phyloP scores from a whole-genome alignment of 1,140 invertebrate genomes.

The Drosophila nigrodunni region DNA sequence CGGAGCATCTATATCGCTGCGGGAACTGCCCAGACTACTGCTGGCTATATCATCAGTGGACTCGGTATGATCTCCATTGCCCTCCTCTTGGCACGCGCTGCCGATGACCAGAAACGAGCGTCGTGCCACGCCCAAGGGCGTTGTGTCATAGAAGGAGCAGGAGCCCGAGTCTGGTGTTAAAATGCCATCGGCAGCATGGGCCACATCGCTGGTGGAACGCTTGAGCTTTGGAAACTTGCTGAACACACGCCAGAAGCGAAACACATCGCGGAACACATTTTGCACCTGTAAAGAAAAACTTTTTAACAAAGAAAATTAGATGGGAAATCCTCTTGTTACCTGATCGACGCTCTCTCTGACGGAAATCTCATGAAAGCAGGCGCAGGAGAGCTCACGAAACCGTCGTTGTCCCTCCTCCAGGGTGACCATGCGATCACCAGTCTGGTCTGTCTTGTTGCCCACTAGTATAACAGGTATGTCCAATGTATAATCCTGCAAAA shows the following conservation, averaged over 20 bases:
- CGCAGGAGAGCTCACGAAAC: constrained; percentile 91
- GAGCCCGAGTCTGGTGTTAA: constrained; percentile 72
- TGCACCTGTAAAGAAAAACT: constrained; percentile 85
- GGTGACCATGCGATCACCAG: constrained; percentile 91
- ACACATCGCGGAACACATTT: constrained; percentile 88
- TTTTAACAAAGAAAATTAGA: background rate
- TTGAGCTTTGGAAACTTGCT: constrained; percentile 87
- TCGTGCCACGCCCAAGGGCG: constrained; percentile 61
- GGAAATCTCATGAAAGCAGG: constrained; percentile 93
- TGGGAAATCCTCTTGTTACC: constrained; percentile 81
- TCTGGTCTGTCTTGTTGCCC: constrained; percentile 92
- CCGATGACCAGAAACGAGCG: constrained; percentile 77
- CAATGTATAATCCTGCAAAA: constrained; percentile 86
- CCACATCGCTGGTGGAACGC: constrained; percentile 86
- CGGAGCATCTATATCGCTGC: constrained; percentile 82
- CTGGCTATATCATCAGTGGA: constrained; percentile 78
- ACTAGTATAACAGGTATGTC: constrained; percentile 91
- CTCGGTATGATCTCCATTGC: constrained; percentile 69
- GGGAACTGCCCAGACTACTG: constrained; percentile 64
- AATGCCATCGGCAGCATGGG: constrained; percentile 60
- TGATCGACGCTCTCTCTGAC: constrained; percentile 92
- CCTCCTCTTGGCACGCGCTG: constrained; percentile 74
- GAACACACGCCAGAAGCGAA: constrained; percentile 89
- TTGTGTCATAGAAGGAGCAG: constrained; percentile 74
- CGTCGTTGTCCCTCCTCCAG: constrained; percentile 89